Conservation (phyloP, 2,888 invertebrate species). For the Luffia ferchaultella region DNA sequence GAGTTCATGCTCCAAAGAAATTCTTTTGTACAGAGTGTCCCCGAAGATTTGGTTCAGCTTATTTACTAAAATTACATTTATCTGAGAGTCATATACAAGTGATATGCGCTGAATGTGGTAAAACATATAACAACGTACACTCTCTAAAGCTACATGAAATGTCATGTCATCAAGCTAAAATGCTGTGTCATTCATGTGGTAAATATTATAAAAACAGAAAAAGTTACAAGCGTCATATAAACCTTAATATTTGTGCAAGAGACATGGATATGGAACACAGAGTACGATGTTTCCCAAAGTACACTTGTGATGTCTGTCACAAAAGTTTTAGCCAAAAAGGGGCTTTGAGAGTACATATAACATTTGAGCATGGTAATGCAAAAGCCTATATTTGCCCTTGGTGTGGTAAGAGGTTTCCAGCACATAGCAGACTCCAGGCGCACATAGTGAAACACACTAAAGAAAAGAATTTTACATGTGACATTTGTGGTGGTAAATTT, state of each 20-base stretch:
- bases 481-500: conserved; percentile 36
- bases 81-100: conserved; percentile 26
- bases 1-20: conserved; percentile 34
- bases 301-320: conserved; percentile 39
- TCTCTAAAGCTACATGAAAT: conserved; percentile 37
- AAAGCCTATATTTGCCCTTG: conserved; percentile 43
- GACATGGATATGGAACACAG: conserved; percentile 8
- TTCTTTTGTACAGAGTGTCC: conserved; percentile 31
- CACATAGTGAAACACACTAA: conserved; percentile 48
- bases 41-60: conserved; percentile 27
- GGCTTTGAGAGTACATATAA: conserved; percentile 44
- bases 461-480: conserved; percentile 40
- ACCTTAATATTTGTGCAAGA: conserved; percentile 30
- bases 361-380: conserved; percentile 45
- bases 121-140: conserved; percentile 30
- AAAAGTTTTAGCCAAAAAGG: conserved; percentile 49
- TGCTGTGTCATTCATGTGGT: conserved; percentile 42
- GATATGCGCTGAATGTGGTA: conserved; percentile 40
- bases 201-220: conserved; percentile 37
- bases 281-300: not conserved
- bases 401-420: conserved; percentile 48
- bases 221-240: conserved; percentile 38
- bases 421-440: conserved; percentile 41
- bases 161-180: conserved; percentile 24
- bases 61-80: conserved; percentile 27